phyloP scores from a whole-genome alignment of 2,113 vertebrate genomes.

The Potamarius usumacintae region DNA sequence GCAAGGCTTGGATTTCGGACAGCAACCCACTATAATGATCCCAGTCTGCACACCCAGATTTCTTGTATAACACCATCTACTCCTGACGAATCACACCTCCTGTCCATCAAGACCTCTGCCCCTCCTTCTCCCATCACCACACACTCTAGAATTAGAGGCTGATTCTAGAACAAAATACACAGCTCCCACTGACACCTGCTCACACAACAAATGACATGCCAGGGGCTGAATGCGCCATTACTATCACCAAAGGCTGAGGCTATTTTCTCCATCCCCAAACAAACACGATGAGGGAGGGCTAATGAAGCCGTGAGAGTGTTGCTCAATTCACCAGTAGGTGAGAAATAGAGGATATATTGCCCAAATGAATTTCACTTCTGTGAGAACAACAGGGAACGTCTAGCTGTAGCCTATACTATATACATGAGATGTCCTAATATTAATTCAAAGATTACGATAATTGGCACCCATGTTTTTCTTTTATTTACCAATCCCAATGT shows the following conservation, averaged over 20 bases:
- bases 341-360: not conserved
- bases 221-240: slow-evolving; percentile 28
- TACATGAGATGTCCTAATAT: not conserved
- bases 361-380: slow-evolving; percentile 3
- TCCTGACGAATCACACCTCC: slow-evolving; percentile 23
- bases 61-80: slow-evolving; percentile 25
- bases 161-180: slow-evolving; percentile 47
- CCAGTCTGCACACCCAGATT: slow-evolving; percentile 26
- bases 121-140: slow-evolving; percentile 12
- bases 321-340: slow-evolving; percentile 37
- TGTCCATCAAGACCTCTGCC: slow-evolving; percentile 25
- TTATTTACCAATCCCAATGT: not conserved
- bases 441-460: not conserved
- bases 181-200: slow-evolving; percentile 41
- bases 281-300: slow-evolving; percentile 37
- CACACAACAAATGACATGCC: slow-evolving; percentile 51
- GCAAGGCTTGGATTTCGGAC: slow-evolving; percentile 55
- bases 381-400: slow-evolving; percentile 10
- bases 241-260: slow-evolving; percentile 40
- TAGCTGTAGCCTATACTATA: not conserved
- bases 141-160: slow-evolving; percentile 40
- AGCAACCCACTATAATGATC: slow-evolving; percentile 43
- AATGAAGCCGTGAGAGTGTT: slow-evolving; percentile 37
- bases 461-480: not conserved
- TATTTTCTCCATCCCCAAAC: slow-evolving; percentile 21